Conservation (phyloP, 2,888 invertebrate species). For the Platypus cylindrus region DNA sequence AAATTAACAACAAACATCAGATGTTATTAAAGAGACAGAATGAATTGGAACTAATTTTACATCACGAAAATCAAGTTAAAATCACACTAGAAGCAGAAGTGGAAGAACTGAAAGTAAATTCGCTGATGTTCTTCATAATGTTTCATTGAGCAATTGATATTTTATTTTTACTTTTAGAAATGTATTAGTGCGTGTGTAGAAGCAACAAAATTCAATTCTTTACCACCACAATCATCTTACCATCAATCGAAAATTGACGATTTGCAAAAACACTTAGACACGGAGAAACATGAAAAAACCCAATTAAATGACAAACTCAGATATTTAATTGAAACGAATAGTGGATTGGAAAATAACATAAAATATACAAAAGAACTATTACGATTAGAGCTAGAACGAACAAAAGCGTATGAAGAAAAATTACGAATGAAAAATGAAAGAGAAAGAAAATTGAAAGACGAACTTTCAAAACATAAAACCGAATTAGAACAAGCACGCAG, state of each 20-base stretch:
- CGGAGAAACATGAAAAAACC: constrained; percentile 20
- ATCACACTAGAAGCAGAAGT: constrained; percentile 27
- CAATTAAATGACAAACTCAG: constrained; percentile 21
- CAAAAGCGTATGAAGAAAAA: constrained; percentile 22
- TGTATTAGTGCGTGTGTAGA: constrained; percentile 17
- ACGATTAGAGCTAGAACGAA: constrained; percentile 20
- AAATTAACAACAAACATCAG: no score
- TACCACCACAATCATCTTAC: constrained; percentile 25
- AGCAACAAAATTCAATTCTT: constrained; percentile 28
- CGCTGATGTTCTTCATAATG: no score
- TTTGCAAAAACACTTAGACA: constrained; percentile 20
- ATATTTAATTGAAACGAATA: constrained; percentile 19
- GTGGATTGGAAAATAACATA: constrained; percentile 22
- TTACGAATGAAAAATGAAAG: constrained; percentile 18
- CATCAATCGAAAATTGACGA: no score
- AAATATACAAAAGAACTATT: constrained; percentile 26
- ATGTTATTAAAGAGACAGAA: no score
- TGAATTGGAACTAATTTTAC: constrained; percentile 47
- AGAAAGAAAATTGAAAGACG: constrained; percentile 20
- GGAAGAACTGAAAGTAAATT: constrained; percentile 19
- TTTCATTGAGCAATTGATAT: background rate
- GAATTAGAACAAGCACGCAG: constrained; percentile 22
- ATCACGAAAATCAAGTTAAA: constrained; percentile 39
- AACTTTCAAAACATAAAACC: constrained; percentile 19
- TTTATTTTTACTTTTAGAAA: constrained; percentile 12